phyloP scores from a whole-genome alignment of 2,113 vertebrate species.

The Antechinus stuartii region DNA sequence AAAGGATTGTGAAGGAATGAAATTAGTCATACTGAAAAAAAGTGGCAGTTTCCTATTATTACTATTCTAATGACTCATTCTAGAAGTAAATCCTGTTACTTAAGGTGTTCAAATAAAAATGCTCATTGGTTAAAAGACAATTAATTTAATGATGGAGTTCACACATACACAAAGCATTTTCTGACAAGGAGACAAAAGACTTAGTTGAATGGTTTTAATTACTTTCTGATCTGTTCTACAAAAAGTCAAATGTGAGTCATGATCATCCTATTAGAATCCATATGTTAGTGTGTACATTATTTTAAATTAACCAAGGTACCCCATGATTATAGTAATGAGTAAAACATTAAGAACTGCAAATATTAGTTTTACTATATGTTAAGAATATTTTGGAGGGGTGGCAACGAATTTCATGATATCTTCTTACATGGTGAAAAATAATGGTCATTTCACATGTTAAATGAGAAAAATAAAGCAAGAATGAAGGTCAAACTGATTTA shows the following conservation, averaged over 20 bases:
- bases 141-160: slow-evolving; percentile 80
- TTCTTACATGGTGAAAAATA: slow-evolving; percentile 81
- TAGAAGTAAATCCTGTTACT: slow-evolving; percentile 76
- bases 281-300: slow-evolving; percentile 49
- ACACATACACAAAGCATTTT: slow-evolving; percentile 75
- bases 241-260: slow-evolving; percentile 60
- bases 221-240: slow-evolving; percentile 69
- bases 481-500: slow-evolving; percentile 95
- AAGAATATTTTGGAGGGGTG: slow-evolving; percentile 63
- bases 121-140: slow-evolving; percentile 70
- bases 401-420: slow-evolving; percentile 76
- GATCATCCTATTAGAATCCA: slow-evolving; percentile 58
- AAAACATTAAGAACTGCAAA: slow-evolving; percentile 65
- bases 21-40: slow-evolving; percentile 28
- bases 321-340: slow-evolving; percentile 58
- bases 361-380: slow-evolving; percentile 49
- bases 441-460: slow-evolving; percentile 90
- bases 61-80: slow-evolving; percentile 77
- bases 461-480: slow-evolving; percentile 93
- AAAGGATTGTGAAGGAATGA: slow-evolving; percentile 50
- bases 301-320: slow-evolving; percentile 40
- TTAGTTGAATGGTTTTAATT: slow-evolving; percentile 71
- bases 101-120: slow-evolving; percentile 74
- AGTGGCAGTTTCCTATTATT: slow-evolving; percentile 69
- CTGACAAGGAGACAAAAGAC: slow-evolving; percentile 54